Evolutionary conservation across 2,888 invertebrate genomes (phyloP), one percentile per base, ranked within the genome.

Genomic region (Andricus quercusramuli): DNA sequence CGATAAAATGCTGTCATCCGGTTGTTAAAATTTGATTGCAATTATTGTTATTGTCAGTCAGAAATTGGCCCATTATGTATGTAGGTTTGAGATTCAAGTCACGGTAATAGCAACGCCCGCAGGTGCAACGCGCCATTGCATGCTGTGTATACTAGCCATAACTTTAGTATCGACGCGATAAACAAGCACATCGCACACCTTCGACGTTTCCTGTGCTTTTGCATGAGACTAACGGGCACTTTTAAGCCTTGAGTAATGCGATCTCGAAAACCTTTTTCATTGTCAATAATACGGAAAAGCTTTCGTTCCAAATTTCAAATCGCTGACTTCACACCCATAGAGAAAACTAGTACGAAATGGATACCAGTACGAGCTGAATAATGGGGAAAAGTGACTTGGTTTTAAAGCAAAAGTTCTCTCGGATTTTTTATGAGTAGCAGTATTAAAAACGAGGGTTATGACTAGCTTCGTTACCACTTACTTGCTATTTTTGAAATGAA

Each of bases 61-160:
- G 29, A 29, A 51, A 70, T 51, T 70, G 70, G 20, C 25, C 68
- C 70, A 70, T 70, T 70, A 70, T 70, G 29, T 70, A 20, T 20
- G 47, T 25, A 70, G 29, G 29, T 70, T 70, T 70, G 70, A 70
- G 9, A 47, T 70, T 51, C 29, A 29, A 70, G 9, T 70, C 51
- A 20, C 47, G 44, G 47, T 56, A 11, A 29, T 29, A 51, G 20
- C 15, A 22, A 20, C 25, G 17, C 20, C 47, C 20, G 70, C 51
- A 70, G 47, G 70, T 70, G 51, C 51, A 70, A 70, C 56, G 22
- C 22, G 22, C 22, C n/a, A 22, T 22, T 59, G 22, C 56, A 22
- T 59, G 9, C 56, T 59, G 22, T 59, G 56, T 59, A 56, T 56
- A 59, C 51, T 29, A 51, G 65, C 65, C 51, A 41, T 37, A 70